Conservation (phyloP, 2,797 vertebrate genomes). For the Choloepus didactylus region DNA sequence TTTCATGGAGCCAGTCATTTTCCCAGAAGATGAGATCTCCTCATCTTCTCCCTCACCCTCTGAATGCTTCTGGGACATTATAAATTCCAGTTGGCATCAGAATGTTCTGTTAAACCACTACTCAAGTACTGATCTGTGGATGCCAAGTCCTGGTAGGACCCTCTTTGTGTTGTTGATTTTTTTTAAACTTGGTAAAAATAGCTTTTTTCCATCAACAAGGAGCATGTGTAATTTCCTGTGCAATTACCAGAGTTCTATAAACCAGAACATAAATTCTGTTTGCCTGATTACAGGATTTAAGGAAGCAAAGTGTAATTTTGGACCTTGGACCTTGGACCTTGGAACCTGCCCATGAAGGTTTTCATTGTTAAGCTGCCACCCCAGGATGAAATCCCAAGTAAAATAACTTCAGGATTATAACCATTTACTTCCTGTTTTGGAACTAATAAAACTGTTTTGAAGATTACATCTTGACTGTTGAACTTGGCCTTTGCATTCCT, state of each 20-base stretch:
- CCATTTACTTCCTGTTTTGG: slow-evolving; percentile 57
- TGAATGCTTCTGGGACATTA: not conserved
- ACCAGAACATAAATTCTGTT: slow-evolving; percentile 47
- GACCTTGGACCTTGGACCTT: not conserved
- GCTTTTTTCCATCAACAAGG: not conserved
- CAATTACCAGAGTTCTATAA: slow-evolving; percentile 15
- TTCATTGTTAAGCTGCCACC: not conserved
- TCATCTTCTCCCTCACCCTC: not conserved
- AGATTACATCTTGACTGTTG: slow-evolving; percentile 71
- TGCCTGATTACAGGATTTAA: not conserved
- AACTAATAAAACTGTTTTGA: slow-evolving; percentile 63
- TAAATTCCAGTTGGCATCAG: not conserved
- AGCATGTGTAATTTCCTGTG: slow-evolving; percentile 42
- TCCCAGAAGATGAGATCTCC: not conserved
- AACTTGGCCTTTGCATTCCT: slow-evolving; percentile 46
- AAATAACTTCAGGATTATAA: slow-evolving; percentile 56
- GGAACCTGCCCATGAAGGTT: not conserved
- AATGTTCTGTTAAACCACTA: not conserved
- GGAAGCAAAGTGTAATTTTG: slow-evolving; percentile 37
- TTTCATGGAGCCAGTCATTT: not conserved
- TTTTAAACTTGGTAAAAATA: slow-evolving; percentile 33
- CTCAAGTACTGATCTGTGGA: not conserved
- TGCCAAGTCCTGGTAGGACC: not conserved
- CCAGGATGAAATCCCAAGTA: slow-evolving; percentile 19
- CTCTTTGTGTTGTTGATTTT: not conserved